Conservation (phyloP, 2,888 invertebrate genomes). For the Rhodophaea formosa region DNA sequence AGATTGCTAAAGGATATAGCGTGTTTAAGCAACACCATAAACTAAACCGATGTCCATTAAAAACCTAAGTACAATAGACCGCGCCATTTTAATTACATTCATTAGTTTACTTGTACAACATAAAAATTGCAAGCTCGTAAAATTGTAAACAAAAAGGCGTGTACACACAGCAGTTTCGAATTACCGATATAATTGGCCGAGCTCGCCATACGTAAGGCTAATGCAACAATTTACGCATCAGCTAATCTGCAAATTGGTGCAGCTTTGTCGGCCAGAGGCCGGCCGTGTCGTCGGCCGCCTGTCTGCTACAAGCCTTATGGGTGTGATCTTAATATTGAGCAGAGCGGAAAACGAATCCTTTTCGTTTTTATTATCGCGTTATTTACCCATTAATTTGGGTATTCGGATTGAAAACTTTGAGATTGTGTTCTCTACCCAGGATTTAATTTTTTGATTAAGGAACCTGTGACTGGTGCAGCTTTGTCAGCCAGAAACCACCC, state of each 20-base stretch:
- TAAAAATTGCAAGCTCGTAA: slow-evolving; percentile 19
- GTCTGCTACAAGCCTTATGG: slow-evolving; percentile 45
- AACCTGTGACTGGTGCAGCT: no score
- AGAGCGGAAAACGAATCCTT: slow-evolving; percentile 21
- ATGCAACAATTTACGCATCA: slow-evolving; percentile 76
- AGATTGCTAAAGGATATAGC: no score
- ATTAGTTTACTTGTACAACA: background rate
- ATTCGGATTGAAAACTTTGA: background rate
- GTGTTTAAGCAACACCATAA: no score
- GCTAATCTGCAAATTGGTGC: slow-evolving; percentile 74
- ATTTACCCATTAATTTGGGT: background rate
- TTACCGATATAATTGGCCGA: slow-evolving; percentile 64
- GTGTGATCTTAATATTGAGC: slow-evolving; percentile 27
- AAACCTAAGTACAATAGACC: no score
- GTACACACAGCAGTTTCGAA: slow-evolving; percentile 48
- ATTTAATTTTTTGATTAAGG: no score
- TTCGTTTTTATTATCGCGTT: no score
- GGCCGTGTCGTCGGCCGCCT: slow-evolving; percentile 44
- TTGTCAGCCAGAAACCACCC: no score
- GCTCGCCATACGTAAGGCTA: slow-evolving; percentile 57
- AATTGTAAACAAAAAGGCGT: slow-evolving; percentile 45
- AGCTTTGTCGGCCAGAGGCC: slow-evolving; percentile 63
- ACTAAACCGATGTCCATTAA: no score
- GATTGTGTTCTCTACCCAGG: no score
- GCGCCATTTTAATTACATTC: no score